Evolutionary conservation across 2,888 invertebrate species (phyloP).

Genomic region (Eupeodes latifasciatus): DNA sequence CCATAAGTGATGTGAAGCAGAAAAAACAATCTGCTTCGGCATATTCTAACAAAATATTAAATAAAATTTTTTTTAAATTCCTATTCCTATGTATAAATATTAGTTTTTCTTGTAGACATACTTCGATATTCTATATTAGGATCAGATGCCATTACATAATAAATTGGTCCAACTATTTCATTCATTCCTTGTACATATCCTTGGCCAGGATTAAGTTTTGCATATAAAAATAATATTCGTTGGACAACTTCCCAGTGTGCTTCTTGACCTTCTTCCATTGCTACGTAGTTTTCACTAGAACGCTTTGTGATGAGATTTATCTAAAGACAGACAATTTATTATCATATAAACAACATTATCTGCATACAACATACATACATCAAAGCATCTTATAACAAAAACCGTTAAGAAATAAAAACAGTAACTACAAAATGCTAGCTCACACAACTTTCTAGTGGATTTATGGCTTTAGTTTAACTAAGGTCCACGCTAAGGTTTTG

Average conservation of each 20-base stretch:
- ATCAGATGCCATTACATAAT: constrained; percentile 98
- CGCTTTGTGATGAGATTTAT: constrained; percentile 90
- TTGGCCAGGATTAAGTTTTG: constrained; percentile 98
- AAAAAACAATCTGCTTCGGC: constrained; percentile 99
- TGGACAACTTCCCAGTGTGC: constrained; percentile 99
- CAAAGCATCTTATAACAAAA: too few relatives aligned
- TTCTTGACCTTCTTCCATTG: constrained; percentile 95
- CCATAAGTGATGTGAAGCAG: constrained; percentile 99
- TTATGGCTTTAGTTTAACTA: too few relatives aligned
- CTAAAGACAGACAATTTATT: constrained; percentile 80
- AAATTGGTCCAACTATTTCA: constrained; percentile 99
- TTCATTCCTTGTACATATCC: constrained; percentile 99
- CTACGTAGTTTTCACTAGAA: constrained; percentile 92
- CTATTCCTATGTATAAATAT: too few relatives aligned
- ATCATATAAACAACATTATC: background rate
- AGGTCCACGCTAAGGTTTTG: too few relatives aligned
- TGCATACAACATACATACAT: background rate
- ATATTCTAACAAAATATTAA: constrained; percentile 86
- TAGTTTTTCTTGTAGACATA: constrained; percentile 81
- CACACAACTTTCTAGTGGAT: too few relatives aligned
- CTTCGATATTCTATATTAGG: constrained; percentile 91
- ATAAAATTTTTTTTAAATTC: too few relatives aligned
- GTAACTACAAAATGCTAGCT: too few relatives aligned
- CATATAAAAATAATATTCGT: constrained; percentile 97
- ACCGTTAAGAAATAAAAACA: too few relatives aligned